These are phyloP conservation scores for Horisme vitalbata DNA, from an alignment of 2,888 invertebrate genomes.

Conservation along the genomic window DNA sequence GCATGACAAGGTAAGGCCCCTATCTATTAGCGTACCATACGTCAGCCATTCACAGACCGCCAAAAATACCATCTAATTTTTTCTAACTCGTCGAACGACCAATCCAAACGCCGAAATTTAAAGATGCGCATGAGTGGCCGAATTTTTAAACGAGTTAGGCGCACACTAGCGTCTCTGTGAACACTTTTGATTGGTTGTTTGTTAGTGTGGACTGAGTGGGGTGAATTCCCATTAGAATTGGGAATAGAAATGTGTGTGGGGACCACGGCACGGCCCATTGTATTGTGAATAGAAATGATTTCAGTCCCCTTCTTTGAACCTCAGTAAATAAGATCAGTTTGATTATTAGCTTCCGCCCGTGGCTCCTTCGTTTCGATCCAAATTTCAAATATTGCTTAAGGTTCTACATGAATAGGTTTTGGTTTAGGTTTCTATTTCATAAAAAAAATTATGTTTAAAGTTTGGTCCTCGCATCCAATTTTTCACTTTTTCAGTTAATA, in stretches of 20 bases:
- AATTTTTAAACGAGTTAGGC: slow-evolving; percentile 64
- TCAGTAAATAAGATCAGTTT: too few relatives aligned
- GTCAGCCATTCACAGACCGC: slow-evolving; percentile 39
- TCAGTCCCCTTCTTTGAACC: slow-evolving; percentile 1
- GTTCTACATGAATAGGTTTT: too few relatives aligned
- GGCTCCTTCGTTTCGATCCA: too few relatives aligned
- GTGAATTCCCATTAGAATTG: slow-evolving; percentile 22
- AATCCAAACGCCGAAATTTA: slow-evolving; percentile 50
- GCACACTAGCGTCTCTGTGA: slow-evolving; percentile 46
- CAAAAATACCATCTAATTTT: slow-evolving; percentile 53
- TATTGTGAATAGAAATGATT: slow-evolving; percentile 11
- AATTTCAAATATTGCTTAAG: too few relatives aligned
- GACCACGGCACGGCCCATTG: neutral
- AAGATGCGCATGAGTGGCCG: slow-evolving; percentile 69
- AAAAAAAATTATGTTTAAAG: too few relatives aligned
- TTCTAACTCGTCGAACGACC: slow-evolving; percentile 54
- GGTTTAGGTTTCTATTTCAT: too few relatives aligned
- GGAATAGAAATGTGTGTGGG: slow-evolving; percentile 11
- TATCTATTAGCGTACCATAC: slow-evolving; percentile 15
- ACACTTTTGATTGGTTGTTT: slow-evolving; percentile 13
- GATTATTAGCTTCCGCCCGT: too few relatives aligned
- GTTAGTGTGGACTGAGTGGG: slow-evolving; percentile 20
- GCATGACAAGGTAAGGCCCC: neutral
- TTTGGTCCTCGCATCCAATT: too few relatives aligned
- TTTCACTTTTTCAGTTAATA: too few relatives aligned